Base-by-base conservation (phyloP, 1,140 invertebrate species). In the Adelges cooleyi region DNA sequence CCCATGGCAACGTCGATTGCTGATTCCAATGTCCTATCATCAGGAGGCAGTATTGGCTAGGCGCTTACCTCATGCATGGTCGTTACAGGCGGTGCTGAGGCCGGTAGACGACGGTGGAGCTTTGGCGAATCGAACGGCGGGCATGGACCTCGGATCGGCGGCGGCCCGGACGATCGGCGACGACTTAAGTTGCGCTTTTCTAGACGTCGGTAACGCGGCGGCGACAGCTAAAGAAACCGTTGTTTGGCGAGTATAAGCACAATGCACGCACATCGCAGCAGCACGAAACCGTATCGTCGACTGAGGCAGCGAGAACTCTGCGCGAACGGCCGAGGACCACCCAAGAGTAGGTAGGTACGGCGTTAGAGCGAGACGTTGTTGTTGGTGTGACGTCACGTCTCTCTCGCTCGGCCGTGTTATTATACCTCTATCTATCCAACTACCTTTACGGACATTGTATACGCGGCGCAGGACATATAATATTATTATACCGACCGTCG, bases 271-370 rank as follows among this genome's bases (percentile, higher is more conserved):
- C 56, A 48, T 62, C 56, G 23, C 56, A 33, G 17, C 42, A 33
- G 22, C 25, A 62, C 56, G 46, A 48, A 62, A 62, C 56, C 42
- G 5, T 46, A 62, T 20, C 56, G 56, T 62, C 42, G 40, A 62
- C 56, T 62, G 56, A 62, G 25, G 56, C 17, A 18, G 11, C 40
- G 23, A 33, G 29, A 33, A 33, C 29, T 33, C 29, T 18, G 20
- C 22, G 33, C 53, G 40, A 40, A 25, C 23, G 56, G 56, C 33
- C 56, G 38, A 25, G 56, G 56, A 62, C 56, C 56, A 62, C 56
- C 56, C 56, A 62, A 48, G 56, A 46, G 56, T 29, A 17, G 40
- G 18, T 27, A 22, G 17, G 22, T 38, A 44, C 10, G 38, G 23
- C 23, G 23, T 33, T 40, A 15, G 56, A 62, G 56, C 18, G 42